phyloP scores from a whole-genome alignment of 2,888 invertebrate genomes.

The Octonoba sinensis region DNA sequence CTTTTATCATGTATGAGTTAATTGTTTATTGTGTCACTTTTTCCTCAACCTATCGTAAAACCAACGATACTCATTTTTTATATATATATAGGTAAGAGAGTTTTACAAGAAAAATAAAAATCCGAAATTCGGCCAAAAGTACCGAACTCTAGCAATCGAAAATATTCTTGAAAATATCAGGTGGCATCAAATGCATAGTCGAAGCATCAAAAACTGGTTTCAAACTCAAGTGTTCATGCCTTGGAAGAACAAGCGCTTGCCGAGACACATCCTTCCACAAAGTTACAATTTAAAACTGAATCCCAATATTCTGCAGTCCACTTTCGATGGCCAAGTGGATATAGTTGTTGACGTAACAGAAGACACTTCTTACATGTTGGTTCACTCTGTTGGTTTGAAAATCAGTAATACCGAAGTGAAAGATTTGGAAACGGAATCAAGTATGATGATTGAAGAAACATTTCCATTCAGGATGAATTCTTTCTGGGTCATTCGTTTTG shows the following conservation, averaged over 20 bases:
- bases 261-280: slow-evolving; percentile 76
- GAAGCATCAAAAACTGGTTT: slow-evolving; percentile 78
- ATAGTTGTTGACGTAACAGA: slow-evolving; percentile 69
- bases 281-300: slow-evolving; percentile 79
- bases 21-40: too few species aligned
- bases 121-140: slow-evolving; percentile 84
- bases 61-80: too few species aligned
- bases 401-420: slow-evolving; percentile 73
- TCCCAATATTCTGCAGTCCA: slow-evolving; percentile 77
- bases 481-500: slow-evolving; percentile 72
- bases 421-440: background rate
- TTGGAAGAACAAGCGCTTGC: slow-evolving; percentile 74
- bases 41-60: too few species aligned
- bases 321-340: slow-evolving; percentile 75
- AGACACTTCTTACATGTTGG: slow-evolving; percentile 70
- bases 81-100: slow-evolving; percentile 76
- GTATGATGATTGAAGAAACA: slow-evolving; percentile 59
- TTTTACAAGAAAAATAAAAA: slow-evolving; percentile 86
- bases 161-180: slow-evolving; percentile 83
- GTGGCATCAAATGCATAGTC: slow-evolving; percentile 79
- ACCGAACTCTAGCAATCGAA: slow-evolving; percentile 82
- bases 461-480: slow-evolving; percentile 71
- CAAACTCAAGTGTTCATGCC: slow-evolving; percentile 49
- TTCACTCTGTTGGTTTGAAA: slow-evolving; percentile 77
- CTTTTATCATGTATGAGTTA: too few species aligned